Evolutionary conservation across 2,797 vertebrate species (phyloP), one percentile per base, ranked within the genome.

Genomic region (Malurus leucopterus): DNA sequence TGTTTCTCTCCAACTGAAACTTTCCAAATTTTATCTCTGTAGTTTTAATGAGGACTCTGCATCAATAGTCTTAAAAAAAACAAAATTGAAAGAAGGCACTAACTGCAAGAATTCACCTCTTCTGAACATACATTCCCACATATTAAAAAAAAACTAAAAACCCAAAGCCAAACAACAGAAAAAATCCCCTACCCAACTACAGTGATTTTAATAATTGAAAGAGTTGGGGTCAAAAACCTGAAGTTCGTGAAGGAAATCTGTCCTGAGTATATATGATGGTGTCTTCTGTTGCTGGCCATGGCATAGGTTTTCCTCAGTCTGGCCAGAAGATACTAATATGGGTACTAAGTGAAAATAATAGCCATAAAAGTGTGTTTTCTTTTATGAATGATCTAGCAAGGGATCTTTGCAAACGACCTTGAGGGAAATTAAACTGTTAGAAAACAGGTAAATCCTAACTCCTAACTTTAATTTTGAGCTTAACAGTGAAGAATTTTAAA

Each of bases 331-430:
- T 51, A 51, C 5, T 59, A 16, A 11, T 19, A 4, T 14, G 29
- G 15, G 21, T 62, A 47, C 47, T 50, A 51, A 55, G 18, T 62
- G 32, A 75, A 83, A 62, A 30, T 17, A 76, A 30, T 61, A 67
- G 10, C 29, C 11, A 19, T 72, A 19, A 55, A 20, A 65, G 40
- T 20, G 30, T 75, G 1, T 44, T 65, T 73, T 20, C 19, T 43
- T 85, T 93, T 86, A 58, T 54, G 55, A 72, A 84, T 59, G 32
- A 78, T 72, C 9, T 63, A 46, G 32, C 26, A 26, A 63, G 7
- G 9, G 18, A 44, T 69, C 29, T 78, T 20, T 65, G 40, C 47
- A 55, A 84, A 75, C 29, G 30, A 84, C 69, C 26, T 41, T 5
- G 61, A 29, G 4, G 27, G 40, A 57, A 77, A 57, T 57, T 0